phyloP scores from a whole-genome alignment of 2,888 invertebrate species.

The Polyommatus iphigenia region DNA sequence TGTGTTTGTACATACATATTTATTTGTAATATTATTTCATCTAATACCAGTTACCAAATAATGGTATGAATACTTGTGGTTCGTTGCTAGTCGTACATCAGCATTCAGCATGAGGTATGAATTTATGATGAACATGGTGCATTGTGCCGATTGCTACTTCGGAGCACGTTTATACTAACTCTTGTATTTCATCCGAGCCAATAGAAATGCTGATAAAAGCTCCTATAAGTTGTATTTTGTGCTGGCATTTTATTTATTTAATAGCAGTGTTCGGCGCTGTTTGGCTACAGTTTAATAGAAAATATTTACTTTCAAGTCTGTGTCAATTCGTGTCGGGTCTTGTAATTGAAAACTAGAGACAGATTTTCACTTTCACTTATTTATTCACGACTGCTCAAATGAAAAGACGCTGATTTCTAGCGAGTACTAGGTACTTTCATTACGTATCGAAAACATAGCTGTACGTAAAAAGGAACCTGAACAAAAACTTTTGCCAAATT shows the following conservation, averaged over 20 bases:
- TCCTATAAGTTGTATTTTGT: constrained; percentile 28
- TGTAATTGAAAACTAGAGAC: constrained; percentile 14
- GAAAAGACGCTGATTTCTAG: background rate
- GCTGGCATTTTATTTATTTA: constrained; percentile 22
- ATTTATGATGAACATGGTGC: constrained; percentile 61
- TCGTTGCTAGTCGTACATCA: constrained; percentile 40
- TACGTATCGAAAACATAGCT: background rate
- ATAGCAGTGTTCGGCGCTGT: constrained; percentile 17
- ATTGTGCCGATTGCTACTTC: constrained; percentile 50
- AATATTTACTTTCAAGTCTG: constrained; percentile 23
- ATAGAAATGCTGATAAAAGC: constrained; percentile 30
- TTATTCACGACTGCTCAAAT: constrained; percentile 10
- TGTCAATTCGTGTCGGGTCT: constrained; percentile 14
- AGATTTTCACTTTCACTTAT: constrained; percentile 15
- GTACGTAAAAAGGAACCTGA: background rate
- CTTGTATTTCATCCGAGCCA: constrained; percentile 40
- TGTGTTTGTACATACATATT: no score
- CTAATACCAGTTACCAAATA: background rate
- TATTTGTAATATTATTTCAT: no score
- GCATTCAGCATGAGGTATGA: constrained; percentile 60
- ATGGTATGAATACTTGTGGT: background rate
- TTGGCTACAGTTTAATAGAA: constrained; percentile 13
- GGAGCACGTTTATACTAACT: constrained; percentile 45
- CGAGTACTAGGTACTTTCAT: background rate
- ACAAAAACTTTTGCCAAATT: background rate